Base-by-base conservation (phyloP, 1,140 invertebrate genomes). In the Helicorthomorpha holstii region DNA sequence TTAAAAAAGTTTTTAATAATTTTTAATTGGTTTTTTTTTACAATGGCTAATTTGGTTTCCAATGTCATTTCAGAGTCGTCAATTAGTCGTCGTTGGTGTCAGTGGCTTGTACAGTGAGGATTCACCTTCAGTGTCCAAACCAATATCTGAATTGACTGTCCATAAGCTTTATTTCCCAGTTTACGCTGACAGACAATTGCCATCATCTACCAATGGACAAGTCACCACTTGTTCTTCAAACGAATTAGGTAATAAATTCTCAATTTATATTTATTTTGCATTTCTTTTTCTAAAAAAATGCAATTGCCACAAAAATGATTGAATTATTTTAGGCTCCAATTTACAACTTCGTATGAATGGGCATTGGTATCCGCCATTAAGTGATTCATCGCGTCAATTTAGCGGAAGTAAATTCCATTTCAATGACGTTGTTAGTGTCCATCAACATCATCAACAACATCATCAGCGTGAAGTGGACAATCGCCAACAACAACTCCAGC, bases 71-170 rank as follows among this genome's bases (percentile, higher is more conserved):
- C n/a, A 52, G 51, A 85, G 85, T 38, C 73, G 89, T n/a, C 86
- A 92, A 58, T 66, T 93, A 60, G 85, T 86, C 0, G 88, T 86
- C 12, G 78, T 92, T 70, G 87, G 88, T n/a, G 81, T 83, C 54
- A 23, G 23, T 3, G 46, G 46, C 21, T 19, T 52, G 44, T 52
- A 52, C 51, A 22, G 44, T 2, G 51, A 52, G 21, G 44, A 46
- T 46, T 21, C 19, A 4, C 19, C 25, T 7, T 4, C 25, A 22
- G 44, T 46, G 19, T 24, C 50, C 12, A 52, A 52, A 25, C 12
- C 51, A 14, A 52, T 52, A 22, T 47, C 26, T 3, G 51, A 52
- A 25, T 22, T 52, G 51, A 48, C 44, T 7, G 51, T 52, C 4
- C 51, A 52, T 19, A 52, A 48, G 45, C 49, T 52, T n/a, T 52